A percentile compares a stretch with the other conserved stretches of the same genome.
These are phyloP conservation scores for Ectropis grisescens DNA, from an alignment of 1,140 invertebrate species.

Conservation along the genomic window DNA sequence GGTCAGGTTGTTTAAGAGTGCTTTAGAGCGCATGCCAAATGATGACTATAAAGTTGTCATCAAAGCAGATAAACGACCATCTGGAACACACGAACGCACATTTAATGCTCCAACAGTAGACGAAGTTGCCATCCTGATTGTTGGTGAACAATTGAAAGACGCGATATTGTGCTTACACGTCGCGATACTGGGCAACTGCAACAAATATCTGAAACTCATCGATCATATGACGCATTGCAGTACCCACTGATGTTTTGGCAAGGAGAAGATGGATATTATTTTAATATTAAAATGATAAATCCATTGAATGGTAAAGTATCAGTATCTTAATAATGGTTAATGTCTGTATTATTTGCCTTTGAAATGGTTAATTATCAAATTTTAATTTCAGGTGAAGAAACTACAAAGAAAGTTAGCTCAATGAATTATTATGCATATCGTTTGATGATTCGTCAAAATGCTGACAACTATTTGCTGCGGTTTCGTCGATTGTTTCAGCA, in stretches of 20 bases:
- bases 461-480: background rate
- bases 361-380: too few species aligned
- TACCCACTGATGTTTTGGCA: background rate
- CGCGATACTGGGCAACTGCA: background rate
- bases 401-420: background rate
- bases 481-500: background rate
- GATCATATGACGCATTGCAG: background rate
- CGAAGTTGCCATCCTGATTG: background rate
- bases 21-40: constrained; percentile 31
- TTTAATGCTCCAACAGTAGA: constrained; percentile 21
- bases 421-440: background rate
- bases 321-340: too few species aligned
- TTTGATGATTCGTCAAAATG: background rate
- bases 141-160: background rate
- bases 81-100: constrained; percentile 16
- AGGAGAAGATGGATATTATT: background rate
- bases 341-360: too few species aligned
- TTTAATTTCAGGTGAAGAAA: background rate
- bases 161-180: constrained; percentile 6
- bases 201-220: background rate
- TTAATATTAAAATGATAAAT: background rate
- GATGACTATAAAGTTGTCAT: constrained; percentile 47
- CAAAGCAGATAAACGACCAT: constrained; percentile 34
- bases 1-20: constrained; percentile 26
- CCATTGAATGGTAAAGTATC: constrained; percentile 15